Conservation (phyloP, 2,113 vertebrate genomes). For the Lagopus leucura region DNA sequence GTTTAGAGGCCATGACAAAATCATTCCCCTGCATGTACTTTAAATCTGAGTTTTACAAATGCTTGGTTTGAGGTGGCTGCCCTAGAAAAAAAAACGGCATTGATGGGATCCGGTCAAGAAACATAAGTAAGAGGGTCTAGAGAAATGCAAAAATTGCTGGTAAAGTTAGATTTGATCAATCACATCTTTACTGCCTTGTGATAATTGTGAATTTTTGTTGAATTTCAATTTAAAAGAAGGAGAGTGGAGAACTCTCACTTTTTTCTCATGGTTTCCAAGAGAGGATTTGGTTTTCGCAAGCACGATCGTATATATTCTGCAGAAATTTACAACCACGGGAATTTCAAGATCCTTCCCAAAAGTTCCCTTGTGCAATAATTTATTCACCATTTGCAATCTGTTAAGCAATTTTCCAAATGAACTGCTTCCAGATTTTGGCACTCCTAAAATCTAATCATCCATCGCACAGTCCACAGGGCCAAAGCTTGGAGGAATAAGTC, state of each 20-base stretch:
- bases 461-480: not conserved
- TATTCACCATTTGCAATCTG: slow-evolving; percentile 7
- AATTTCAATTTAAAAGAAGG: no score
- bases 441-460: not conserved
- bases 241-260: not conserved
- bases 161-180: not conserved
- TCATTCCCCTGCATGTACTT: not conserved
- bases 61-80: not conserved
- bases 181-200: not conserved
- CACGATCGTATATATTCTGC: not conserved
- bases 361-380: not conserved
- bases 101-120: not conserved
- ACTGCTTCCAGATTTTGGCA: not conserved
- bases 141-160: not conserved
- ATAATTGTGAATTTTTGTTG: not conserved
- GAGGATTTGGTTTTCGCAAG: not conserved
- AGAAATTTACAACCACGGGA: not conserved
- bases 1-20: not conserved
- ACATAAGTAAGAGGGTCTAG: not conserved
- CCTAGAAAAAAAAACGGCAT: not conserved
- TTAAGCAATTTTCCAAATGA: slow-evolving; percentile 17
- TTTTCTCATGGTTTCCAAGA: not conserved
- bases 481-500: not conserved
- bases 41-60: not conserved
- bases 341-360: not conserved